Evolutionary conservation across 2,888 invertebrate genomes (phyloP), one percentile per base, ranked within the genome.

Genomic region (Nomada goodeniana): DNA sequence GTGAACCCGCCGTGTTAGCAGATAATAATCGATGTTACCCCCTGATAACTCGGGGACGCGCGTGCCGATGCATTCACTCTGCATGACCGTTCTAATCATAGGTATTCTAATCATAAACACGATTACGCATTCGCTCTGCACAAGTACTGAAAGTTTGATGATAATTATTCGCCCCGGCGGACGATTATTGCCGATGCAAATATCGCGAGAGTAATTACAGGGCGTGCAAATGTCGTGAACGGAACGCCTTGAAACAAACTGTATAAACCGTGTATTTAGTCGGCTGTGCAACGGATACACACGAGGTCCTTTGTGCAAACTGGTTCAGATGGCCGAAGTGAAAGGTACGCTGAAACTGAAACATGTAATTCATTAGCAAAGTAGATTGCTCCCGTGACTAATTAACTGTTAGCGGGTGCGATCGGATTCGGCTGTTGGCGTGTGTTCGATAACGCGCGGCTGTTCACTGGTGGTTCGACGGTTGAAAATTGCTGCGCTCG

Each of bases 1-100:
- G 72, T 76, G 78, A 78, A 82, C 79, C 55, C 71, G 36, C 60
- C 36, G 13, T 59, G 78, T 73, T 72, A 67, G 61, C 60, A 61
- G 83, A 81, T 77, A 83, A 83, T 83, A 83, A 83, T 83, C 81
- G 76, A 81, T 77, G 70, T 50, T 69, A 67, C 57, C 72, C 57
- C 64, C 69, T 70, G 77, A 83, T 83, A 80, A 77, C 44, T 53
- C 26, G n/a, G 55, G 42, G 67, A 57, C 70, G 65, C 50, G 82
- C 69, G 79, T 57, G 60, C 42, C 57, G 18, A 47, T 20, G 55
- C 63, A 73, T 69, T 57, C 68, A 69, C n/a, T 63, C 23, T 61
- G 23, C 11, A 52, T 60, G 69, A 73, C 69, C 29, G 57, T 78
- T 78, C 72, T 68, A 67, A 78, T 36, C 11, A 52, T 60, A 74